Evolutionary conservation across 2,888 invertebrate species (phyloP), one percentile per base, ranked within the genome.

Genomic region (Lasioglossum marginatum): DNA sequence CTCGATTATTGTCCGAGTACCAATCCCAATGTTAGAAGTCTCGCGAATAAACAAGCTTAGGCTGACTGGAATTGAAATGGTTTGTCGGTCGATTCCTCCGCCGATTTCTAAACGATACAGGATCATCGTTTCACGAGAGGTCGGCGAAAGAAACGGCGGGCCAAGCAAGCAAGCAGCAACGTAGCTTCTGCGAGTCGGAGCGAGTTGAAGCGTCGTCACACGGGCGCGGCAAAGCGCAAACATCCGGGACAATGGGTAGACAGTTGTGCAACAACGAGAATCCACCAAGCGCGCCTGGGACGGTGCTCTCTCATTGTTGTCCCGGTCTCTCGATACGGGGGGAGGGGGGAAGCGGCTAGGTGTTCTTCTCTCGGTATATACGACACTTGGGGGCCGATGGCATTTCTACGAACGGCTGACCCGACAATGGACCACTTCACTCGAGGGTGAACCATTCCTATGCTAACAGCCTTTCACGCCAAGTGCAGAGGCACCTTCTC

Each of bases 381-480:
- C 90, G 90, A 92, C 92, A 91, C 91, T 92, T 81, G 81, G 85
- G 87, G 87, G 91, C 91, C 91, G 90, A 92, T 93, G 93, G 92
- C 90, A 92, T 93, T 93, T 89, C 87, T 83, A 85, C 88, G 89
- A 93, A 93, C 92, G 94, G 93, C 94, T 94, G 93, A 94, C 93
- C 94, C 92, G 92, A 94, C 94, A 93, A 94, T 94, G 92, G 93
- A 92, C 93, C 92, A 93, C 94, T 94, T 92, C 91, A 92, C 92
- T 93, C 88, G 91, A 92, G 88, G 90, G 90, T 88, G 89, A 91
- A 92, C 94, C 93, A 94, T 94, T 94, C 92, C 94, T 94, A 94
- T 94, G 94, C 94, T 94, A 94, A 94, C 94, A 92, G 92, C 88
- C 92, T 92, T 92, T 92, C 92, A 90, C 91, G 92, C 92, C 93